Conservation (phyloP, 2,113 vertebrate genomes). For the Cottus gobio region DNA sequence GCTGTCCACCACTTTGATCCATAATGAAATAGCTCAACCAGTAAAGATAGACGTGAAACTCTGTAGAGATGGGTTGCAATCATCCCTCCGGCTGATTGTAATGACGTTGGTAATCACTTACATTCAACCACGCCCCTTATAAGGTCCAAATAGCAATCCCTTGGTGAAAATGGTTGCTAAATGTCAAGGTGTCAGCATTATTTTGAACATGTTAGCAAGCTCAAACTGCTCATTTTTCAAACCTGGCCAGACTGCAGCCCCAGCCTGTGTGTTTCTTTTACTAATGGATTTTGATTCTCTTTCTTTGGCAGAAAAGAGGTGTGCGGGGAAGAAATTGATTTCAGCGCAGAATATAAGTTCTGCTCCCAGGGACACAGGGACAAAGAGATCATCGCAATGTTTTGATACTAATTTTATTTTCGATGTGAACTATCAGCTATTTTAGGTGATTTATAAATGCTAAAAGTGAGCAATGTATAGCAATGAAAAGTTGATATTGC, state of each 20-base stretch:
- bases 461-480: slow-evolving; percentile 14
- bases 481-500: neutral
- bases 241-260: slow-evolving; percentile 4
- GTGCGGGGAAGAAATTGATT: slow-evolving; percentile 36
- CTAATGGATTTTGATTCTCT: slow-evolving; percentile 47
- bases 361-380: neutral
- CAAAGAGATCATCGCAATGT: slow-evolving; percentile 22
- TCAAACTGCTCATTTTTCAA: slow-evolving; percentile 7
- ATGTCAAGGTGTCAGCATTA: neutral
- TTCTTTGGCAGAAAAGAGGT: slow-evolving; percentile 49
- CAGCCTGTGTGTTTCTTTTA: slow-evolving; percentile 9
- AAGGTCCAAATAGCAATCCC: neutral
- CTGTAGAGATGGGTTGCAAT: neutral
- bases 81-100: neutral
- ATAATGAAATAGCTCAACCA: slow-evolving; percentile 10
- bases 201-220: neutral
- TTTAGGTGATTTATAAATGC: slow-evolving; percentile 13
- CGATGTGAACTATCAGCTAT: neutral
- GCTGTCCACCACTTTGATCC: neutral
- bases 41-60: neutral
- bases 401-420: slow-evolving; percentile 13
- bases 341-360: slow-evolving; percentile 23
- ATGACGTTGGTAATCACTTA: neutral
- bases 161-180: neutral
- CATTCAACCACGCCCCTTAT: neutral